Evolutionary conservation across 2,113 vertebrate genomes (phyloP).

Genomic region (Neoarius graeffei): DNA sequence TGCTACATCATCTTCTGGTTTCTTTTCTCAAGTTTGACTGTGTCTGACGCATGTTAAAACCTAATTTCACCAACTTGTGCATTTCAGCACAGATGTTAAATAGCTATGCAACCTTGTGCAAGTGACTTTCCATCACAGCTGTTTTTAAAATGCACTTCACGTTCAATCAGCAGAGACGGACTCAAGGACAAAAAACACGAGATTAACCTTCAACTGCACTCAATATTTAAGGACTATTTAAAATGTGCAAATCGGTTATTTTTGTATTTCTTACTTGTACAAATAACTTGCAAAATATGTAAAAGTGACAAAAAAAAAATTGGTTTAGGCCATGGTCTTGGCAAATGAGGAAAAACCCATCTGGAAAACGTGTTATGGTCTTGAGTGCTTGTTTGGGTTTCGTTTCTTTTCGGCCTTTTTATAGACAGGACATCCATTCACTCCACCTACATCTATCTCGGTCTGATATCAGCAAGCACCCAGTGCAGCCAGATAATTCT

Average conservation of each 20-base stretch:
- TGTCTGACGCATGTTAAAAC: neutral
- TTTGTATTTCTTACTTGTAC: neutral
- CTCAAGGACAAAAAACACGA: neutral
- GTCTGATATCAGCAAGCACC: neutral
- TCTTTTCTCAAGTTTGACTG: neutral
- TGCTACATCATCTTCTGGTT: neutral
- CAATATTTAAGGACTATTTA: neutral
- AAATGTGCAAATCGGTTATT: neutral
- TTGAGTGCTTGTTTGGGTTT: neutral
- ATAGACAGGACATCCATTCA: neutral
- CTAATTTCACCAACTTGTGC: constrained; percentile 10
- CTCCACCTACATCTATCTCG: neutral
- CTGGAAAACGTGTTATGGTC: neutral
- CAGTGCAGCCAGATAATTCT: neutral
- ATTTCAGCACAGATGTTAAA: neutral
- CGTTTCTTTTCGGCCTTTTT: neutral
- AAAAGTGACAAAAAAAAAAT: neutral
- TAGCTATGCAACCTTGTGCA: constrained; percentile 1
- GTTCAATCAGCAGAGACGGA: neutral
- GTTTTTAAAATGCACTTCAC: constrained; percentile 6
- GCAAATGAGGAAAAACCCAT: neutral
- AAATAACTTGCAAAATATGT: neutral
- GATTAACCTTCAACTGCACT: neutral
- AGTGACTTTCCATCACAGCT: neutral
- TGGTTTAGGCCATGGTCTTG: neutral